phyloP scores from a whole-genome alignment of 2,113 vertebrate species.

The Indicator maculatus region DNA sequence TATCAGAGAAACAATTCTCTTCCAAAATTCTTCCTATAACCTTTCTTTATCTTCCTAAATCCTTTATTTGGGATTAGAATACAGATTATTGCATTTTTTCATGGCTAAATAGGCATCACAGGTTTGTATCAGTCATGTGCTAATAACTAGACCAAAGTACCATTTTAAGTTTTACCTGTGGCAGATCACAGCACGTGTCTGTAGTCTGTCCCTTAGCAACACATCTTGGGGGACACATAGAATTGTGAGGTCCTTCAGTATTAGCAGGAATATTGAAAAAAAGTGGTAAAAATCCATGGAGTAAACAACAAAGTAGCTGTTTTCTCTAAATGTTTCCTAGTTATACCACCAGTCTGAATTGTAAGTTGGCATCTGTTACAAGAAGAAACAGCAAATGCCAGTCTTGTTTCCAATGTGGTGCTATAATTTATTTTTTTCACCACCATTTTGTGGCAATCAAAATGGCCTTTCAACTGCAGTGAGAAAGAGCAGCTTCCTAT shows the following conservation, averaged over 20 bases:
- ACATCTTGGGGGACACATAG: background rate
- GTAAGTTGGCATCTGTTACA: background rate
- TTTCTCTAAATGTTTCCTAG: background rate
- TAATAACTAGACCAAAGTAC: constrained; percentile 19
- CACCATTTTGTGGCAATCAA: background rate
- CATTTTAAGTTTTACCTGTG: constrained; percentile 21
- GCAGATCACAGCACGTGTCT: background rate
- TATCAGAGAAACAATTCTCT: constrained; percentile 25
- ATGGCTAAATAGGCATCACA: background rate
- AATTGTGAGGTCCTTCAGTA: background rate
- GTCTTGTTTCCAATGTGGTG: background rate
- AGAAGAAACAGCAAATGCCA: background rate
- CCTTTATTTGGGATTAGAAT: constrained; percentile 16
- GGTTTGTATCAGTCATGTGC: background rate
- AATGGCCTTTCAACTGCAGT: background rate
- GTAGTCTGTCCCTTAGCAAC: background rate
- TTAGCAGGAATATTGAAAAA: background rate
- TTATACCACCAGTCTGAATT: background rate
- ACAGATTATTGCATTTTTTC: background rate
- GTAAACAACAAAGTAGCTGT: background rate
- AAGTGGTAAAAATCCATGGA: background rate
- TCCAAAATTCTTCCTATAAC: background rate
- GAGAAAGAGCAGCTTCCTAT: background rate
- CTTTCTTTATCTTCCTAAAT: background rate
- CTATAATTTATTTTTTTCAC: background rate